Conservation (phyloP, 2,113 vertebrate species). For the Lathamus discolor region DNA sequence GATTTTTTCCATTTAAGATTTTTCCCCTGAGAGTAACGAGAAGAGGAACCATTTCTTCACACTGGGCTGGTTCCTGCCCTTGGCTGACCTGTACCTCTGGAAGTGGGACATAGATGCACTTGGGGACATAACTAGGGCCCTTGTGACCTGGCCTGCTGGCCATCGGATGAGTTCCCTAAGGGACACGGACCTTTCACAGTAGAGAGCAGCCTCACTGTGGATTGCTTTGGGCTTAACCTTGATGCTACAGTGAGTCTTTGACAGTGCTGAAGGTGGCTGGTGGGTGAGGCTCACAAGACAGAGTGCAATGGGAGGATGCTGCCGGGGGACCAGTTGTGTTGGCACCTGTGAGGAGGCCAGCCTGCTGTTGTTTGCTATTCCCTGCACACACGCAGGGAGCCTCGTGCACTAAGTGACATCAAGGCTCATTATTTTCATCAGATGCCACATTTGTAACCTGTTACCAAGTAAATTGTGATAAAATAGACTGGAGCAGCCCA, state of each 20-base stretch:
- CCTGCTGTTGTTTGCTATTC: slow-evolving; percentile 81
- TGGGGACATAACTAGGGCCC: neutral
- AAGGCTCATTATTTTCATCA: slow-evolving; percentile 94
- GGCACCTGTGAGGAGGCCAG: slow-evolving; percentile 12
- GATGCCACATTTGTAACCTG: slow-evolving; percentile 93
- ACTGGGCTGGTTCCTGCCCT: neutral
- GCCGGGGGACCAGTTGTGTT: neutral
- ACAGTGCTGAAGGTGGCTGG: neutral
- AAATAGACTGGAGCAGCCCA: slow-evolving; percentile 82
- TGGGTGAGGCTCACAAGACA: neutral
- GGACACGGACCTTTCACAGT: neutral
- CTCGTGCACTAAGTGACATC: slow-evolving; percentile 86
- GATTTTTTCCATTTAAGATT: neutral
- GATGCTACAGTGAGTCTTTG: neutral
- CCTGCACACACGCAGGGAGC: slow-evolving; percentile 75
- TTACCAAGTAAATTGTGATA: slow-evolving; percentile 90
- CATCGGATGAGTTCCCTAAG: neutral
- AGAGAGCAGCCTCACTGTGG: neutral
- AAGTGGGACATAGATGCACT: neutral
- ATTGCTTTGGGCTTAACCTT: neutral
- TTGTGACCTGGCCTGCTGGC: neutral
- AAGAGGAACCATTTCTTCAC: neutral
- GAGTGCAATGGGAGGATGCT: neutral
- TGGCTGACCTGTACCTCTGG: neutral
- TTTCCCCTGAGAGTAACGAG: neutral